Conservation (phyloP, 2,797 vertebrate species). For the Falco biarmicus region DNA sequence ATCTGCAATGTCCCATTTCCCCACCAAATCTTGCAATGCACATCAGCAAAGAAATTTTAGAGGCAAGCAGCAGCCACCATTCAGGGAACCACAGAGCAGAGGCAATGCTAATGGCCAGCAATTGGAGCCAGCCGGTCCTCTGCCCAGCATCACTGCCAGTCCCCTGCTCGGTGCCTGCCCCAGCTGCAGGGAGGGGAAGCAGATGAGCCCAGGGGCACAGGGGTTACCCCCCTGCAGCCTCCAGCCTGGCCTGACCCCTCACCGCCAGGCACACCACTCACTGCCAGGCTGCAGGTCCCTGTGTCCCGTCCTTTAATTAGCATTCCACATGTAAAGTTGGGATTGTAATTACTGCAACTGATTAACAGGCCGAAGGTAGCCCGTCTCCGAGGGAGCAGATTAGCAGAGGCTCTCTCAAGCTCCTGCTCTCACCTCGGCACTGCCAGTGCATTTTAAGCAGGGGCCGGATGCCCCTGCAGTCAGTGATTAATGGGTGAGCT, state of each 20-base stretch:
- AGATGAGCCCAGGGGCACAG: fast-evolving
- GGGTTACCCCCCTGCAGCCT: not conserved
- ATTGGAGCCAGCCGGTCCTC: not conserved
- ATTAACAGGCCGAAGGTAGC: conserved; percentile 83
- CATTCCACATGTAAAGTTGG: conserved; percentile 72
- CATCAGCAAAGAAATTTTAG: not conserved
- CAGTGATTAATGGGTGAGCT: conserved; percentile 77
- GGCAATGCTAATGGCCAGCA: not conserved
- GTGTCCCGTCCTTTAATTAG: conserved; percentile 71
- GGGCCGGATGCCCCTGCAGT: not conserved
- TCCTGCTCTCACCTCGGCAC: conserved; percentile 68
- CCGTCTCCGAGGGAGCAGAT: conserved; percentile 80
- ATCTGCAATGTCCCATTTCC: not conserved
- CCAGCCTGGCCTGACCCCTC: not conserved
- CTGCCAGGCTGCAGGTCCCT: not conserved
- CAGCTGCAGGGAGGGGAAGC: not conserved
- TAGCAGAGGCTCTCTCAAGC: conserved; percentile 75
- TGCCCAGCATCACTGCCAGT: not conserved
- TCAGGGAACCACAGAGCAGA: not conserved
- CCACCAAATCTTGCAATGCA: not conserved
- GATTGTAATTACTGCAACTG: conserved; percentile 88
- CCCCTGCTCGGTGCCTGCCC: no score
- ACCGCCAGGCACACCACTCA: not conserved
- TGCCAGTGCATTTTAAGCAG: conserved; percentile 81
- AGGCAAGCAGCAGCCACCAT: not conserved